Evolutionary conservation across 2,888 invertebrate species (phyloP), one percentile per base, ranked within the genome.

Genomic region (Pheosia gnoma): DNA sequence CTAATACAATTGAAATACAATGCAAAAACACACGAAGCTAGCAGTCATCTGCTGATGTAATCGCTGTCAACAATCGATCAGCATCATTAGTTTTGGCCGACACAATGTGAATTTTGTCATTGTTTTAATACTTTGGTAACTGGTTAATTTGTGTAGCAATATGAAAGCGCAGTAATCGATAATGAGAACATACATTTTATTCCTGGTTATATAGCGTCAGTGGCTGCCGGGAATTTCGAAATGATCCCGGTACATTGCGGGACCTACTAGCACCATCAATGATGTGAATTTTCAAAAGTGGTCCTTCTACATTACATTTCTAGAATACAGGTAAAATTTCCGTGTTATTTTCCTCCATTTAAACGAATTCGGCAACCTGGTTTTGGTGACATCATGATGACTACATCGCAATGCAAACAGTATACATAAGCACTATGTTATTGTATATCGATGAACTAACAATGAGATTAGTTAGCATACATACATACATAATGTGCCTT

Each of bases 31-130:
- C n/a, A n/a, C 11, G 47, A n/a, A 47, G 47, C n/a, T 25, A n/a
- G 51, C 25, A 56, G 55, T 51, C 47, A 55, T 13, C 39, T n/a
- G 39, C 49, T 60, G 59, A 60, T 55, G 13, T 39, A 60, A 60
- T 55, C 37, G 6, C n/a, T 13, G 38, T 37, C 36, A 58, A 58
- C 36, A 58, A 49, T 45, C 43, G 11, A 49, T 37, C 11, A 10
- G 7, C 45, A 57, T 11, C 25, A 13, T 45, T 57, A 39, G 57
- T 45, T 43, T 57, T 36, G 51, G 54, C 47, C 25, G 38, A 55
- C 25, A 59, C 62, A 62, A 62, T 62, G 52, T 59, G 55, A 11
- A 59, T 57, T 51, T 25, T 45, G 57, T 59, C 59, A 59, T 62
- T 62, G 62, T 62, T 59, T 59, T 47, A 3, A 47, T 11, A 45